Conservation (phyloP, 37 sponge, comb jelly and placozoan genomes). For the Cliona cf. orientalis region DNA sequence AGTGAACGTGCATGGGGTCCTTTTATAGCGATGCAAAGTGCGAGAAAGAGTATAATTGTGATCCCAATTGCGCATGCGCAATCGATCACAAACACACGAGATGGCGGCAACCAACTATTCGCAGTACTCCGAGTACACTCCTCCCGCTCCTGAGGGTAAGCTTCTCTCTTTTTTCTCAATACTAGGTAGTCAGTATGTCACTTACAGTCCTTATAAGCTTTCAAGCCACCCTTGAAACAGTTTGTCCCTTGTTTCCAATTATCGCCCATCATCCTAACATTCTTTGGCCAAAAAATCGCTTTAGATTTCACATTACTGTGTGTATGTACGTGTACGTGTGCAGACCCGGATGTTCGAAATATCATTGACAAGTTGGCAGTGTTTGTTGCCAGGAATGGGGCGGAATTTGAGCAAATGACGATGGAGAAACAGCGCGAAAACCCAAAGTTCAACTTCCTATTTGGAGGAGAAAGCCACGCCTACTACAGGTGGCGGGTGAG, state of each 20-base stretch:
- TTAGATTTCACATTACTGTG: background rate
- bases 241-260: background rate
- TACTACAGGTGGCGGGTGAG: constrained; percentile 92
- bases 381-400: constrained; percentile 98
- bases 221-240: too few relatives aligned
- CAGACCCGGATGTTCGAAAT: constrained; percentile 79
- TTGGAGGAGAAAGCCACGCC: constrained; percentile 90
- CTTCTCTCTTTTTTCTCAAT: too few relatives aligned
- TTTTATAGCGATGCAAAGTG: too few relatives aligned
- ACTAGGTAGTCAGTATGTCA: too few relatives aligned
- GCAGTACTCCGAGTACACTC: background rate
- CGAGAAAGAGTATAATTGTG: background rate
- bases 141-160: constrained; percentile 22
- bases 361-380: constrained; percentile 97
- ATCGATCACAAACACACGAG: too few relatives aligned
- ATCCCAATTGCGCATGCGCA: background rate
- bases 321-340: too few relatives aligned
- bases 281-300: too few relatives aligned
- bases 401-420: constrained; percentile 98
- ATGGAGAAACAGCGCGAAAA: constrained; percentile 92
- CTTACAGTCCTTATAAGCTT: too few relatives aligned
- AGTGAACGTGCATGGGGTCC: background rate
- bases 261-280: background rate
- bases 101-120: too few relatives aligned
- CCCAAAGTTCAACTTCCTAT: constrained; percentile 94